Evolutionary conservation across 2,797 vertebrate genomes (phyloP).

Genomic region (Onychomys arenicola): DNA sequence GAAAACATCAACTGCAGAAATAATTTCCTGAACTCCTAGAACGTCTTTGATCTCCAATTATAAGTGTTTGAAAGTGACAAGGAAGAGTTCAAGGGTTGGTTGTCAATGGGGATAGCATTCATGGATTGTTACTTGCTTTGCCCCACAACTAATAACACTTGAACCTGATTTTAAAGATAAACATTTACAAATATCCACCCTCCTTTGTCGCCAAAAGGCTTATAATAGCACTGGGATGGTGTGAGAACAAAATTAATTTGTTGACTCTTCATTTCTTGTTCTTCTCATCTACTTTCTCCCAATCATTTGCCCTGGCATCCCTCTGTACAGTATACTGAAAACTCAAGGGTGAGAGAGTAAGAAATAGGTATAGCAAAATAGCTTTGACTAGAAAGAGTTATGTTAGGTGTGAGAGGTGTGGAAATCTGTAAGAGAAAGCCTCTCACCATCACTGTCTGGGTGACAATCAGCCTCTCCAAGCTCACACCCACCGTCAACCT

Average conservation of each 20-base stretch:
- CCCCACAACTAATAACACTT: not conserved
- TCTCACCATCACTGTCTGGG: not conserved
- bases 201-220: not conserved
- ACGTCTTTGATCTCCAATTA: conserved; percentile 35
- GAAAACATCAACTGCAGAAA: conserved; percentile 2
- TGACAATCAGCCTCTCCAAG: not conserved
- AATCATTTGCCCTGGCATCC: not conserved
- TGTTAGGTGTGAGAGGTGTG: not conserved
- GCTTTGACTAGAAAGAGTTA: not conserved
- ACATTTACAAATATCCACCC: conserved; percentile 18
- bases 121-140: not conserved
- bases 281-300: not conserved
- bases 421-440: not conserved
- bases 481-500: not conserved
- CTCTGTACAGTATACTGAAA: not conserved
- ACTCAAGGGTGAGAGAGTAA: not conserved
- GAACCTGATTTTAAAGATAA: conserved; percentile 57
- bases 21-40: conserved; percentile 38
- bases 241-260: not conserved
- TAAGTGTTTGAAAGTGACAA: not conserved
- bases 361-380: not conserved
- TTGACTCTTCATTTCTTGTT: not conserved
- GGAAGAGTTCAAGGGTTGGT: not conserved
- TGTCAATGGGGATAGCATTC: not conserved
- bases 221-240: not conserved